phyloP scores from a whole-genome alignment of 2,113 vertebrate species.

The Misgurnus anguillicaudatus region DNA sequence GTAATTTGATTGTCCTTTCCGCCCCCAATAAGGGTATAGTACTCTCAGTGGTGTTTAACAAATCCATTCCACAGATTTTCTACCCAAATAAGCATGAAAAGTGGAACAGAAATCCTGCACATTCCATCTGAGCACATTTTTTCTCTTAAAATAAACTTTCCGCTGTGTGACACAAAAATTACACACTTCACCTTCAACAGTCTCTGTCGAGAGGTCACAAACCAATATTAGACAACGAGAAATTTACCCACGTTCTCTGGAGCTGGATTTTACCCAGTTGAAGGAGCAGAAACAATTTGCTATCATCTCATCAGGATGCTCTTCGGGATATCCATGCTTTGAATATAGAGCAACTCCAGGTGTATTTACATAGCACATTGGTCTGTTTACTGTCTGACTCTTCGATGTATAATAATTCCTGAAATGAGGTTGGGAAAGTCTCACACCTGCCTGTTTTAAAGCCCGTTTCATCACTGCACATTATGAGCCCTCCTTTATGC shows the following conservation, averaged over 20 bases:
- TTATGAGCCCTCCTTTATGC: slow-evolving; percentile 10
- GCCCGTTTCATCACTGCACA: not conserved
- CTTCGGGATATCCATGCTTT: slow-evolving; percentile 37
- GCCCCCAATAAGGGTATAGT: not conserved
- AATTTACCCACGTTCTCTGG: not conserved
- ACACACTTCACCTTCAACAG: slow-evolving; percentile 13
- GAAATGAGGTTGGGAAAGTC: slow-evolving; percentile 41
- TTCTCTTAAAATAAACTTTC: too few species aligned
- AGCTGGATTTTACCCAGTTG: slow-evolving; percentile 45
- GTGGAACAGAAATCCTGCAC: not conserved
- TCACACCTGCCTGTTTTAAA: slow-evolving; percentile 30
- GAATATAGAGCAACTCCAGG: slow-evolving; percentile 45
- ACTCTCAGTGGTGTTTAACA: not conserved
- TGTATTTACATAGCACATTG: slow-evolving; percentile 26
- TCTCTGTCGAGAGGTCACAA: slow-evolving; percentile 28
- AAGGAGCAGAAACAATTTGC: slow-evolving; percentile 17
- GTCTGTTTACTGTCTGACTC: slow-evolving; percentile 37
- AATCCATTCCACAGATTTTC: not conserved
- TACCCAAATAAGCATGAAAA: not conserved
- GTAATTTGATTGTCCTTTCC: too few species aligned
- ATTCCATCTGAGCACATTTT: not conserved
- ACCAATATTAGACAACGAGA: slow-evolving; percentile 44
- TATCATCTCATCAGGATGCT: slow-evolving; percentile 35
- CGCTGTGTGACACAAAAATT: too few species aligned
- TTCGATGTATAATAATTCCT: slow-evolving; percentile 47